phyloP scores from a whole-genome alignment of 2,113 vertebrate genomes.

The Microtus ochrogaster region DNA sequence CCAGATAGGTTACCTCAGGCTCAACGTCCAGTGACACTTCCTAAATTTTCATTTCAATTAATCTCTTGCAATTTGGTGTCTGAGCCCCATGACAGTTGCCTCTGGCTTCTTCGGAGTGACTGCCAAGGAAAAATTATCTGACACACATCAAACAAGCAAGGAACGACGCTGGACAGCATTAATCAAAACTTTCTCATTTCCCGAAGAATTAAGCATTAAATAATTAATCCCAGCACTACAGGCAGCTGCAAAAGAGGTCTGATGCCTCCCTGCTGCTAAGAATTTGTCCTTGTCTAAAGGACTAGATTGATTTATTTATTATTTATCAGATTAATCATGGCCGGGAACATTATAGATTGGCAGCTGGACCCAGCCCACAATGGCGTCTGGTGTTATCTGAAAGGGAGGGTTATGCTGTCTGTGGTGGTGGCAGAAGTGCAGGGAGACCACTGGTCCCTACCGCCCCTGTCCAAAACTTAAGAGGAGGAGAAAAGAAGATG shows the following conservation, averaged over 20 bases:
- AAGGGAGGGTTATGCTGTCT: constrained; percentile 63
- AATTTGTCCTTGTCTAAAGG: constrained; percentile 99
- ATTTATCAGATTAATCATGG: constrained; percentile 99
- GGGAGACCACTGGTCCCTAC: constrained; percentile 75
- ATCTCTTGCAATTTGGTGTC: constrained; percentile 94
- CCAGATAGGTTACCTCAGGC: constrained; percentile 87
- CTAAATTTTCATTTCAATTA: constrained; percentile 95
- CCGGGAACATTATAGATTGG: constrained; percentile 93
- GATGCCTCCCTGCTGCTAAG: constrained; percentile 97
- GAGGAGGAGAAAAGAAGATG: accelerated
- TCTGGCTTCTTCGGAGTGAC: constrained; percentile 92
- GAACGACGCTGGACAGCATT: constrained; percentile 96
- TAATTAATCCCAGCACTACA: constrained; percentile 99
- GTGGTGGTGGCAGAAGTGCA: constrained; percentile 40
- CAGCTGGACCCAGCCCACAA: constrained; percentile 88
- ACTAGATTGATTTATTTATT: constrained; percentile 99
- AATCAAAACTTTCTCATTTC: constrained; percentile 99
- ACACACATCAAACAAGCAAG: constrained; percentile 98
- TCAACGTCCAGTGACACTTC: constrained; percentile 85
- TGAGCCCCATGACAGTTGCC: constrained; percentile 95
- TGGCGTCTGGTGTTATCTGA: constrained; percentile 79
- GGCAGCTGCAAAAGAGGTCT: constrained; percentile 95
- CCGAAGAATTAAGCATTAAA: constrained; percentile 99
- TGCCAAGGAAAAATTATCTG: constrained; percentile 92
- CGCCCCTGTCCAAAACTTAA: constrained; percentile 65